Evolutionary conservation across 2,888 invertebrate genomes (phyloP).

Genomic region (Papilio gigon): DNA sequence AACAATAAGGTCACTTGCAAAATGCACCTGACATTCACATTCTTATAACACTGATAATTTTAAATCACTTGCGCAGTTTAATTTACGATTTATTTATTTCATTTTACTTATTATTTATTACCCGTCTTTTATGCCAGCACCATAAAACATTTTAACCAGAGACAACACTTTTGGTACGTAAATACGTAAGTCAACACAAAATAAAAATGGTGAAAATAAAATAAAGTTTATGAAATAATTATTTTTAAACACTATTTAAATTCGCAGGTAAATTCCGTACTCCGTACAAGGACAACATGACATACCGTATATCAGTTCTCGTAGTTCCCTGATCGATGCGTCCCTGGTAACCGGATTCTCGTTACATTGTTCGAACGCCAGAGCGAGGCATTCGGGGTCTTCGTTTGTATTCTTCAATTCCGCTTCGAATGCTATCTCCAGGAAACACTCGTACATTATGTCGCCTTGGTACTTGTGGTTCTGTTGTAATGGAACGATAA

Average conservation of each 20-base stretch:
- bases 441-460: slow-evolving; percentile 70
- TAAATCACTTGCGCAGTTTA: not conserved
- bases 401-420: slow-evolving; percentile 66
- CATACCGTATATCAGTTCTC: slow-evolving; percentile 70
- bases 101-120: too few species aligned
- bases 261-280: slow-evolving; percentile 21
- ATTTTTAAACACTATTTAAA: not conserved
- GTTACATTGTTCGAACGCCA: slow-evolving; percentile 65
- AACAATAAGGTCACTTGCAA: slow-evolving; percentile 21
- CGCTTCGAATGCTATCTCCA: slow-evolving; percentile 74
- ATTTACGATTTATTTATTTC: not conserved
- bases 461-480: slow-evolving; percentile 46
- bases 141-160: too few species aligned
- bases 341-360: slow-evolving; percentile 66
- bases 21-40: slow-evolving; percentile 10
- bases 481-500: slow-evolving; percentile 29
- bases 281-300: slow-evolving; percentile 1
- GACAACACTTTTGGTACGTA: not conserved
- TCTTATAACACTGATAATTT: not conserved
- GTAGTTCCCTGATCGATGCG: slow-evolving; percentile 63
- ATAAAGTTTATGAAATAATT: too few species aligned
- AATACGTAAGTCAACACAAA: too few species aligned
- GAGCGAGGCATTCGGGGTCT: slow-evolving; percentile 63
- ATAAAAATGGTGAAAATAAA: too few species aligned
- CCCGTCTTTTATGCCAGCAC: not conserved